Base-by-base conservation (phyloP, 35 echinoderm and acorn worm genomes). In the Holothuria glaberrima region DNA sequence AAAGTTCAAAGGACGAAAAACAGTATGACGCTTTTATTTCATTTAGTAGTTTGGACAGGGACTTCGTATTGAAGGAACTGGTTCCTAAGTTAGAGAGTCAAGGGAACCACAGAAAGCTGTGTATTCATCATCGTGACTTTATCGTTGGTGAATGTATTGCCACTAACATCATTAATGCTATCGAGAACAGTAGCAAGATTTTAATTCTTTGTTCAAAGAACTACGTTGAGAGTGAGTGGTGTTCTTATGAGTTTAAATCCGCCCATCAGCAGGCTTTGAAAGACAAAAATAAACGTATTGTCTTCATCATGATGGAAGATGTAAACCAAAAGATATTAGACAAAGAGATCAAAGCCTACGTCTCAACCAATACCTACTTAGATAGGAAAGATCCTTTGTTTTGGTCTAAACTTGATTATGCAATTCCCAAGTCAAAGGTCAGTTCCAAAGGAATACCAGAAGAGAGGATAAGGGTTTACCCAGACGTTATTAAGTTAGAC, bases 191-290 rank as follows among this genome's bases (percentile, higher is more conserved):
- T 24, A 85, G 84, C 3, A 91, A 87, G 60, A 88, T 91, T 45
- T 9, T 94, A 7, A 60, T 94, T 1, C 78, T 94, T 18, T 58
- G 91, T 12, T 88, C 93, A 6, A 48, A 91, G 19, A 94, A 94
- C 83, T 94, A 91, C 76, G 36, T 91, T 0, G 71, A 79, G 19
- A 94, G 93, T 63, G 93, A 94, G 20, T 94, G 93, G 93, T 94
- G 93, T 72, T 88, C 72, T 68, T 94, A 91, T 68, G 93, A 94
- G 62, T 87, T 94, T 60, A 83, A 91, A 21, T 88, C 74, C 31
- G 82, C 93, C 28, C 89, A 94, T 63, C 68, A 91, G 34, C 89
- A 91, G 61, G 89, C 89, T 26, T 33, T 94, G 21, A n/a, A 61
- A 0, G 89, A 94, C 56, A 71, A 48, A 27, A 62, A 7, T 56